Percentiles rank a stretch among this genome's conserved stretches.
phyloP scores from a whole-genome alignment of 2,113 vertebrate genomes.

The Gambusia holbrooki region DNA sequence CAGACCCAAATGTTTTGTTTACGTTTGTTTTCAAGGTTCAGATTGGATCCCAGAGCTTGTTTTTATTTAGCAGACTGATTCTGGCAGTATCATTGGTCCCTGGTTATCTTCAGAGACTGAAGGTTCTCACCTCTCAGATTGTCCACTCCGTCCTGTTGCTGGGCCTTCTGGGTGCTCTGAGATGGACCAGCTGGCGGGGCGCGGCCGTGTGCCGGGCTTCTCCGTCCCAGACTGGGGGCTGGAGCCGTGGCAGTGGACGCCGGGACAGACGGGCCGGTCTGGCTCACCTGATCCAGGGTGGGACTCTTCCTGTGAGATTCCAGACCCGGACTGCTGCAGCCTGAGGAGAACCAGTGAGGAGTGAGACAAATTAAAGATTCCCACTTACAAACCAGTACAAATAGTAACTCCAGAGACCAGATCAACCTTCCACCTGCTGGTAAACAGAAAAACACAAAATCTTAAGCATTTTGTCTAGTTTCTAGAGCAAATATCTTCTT shows the following conservation, averaged over 20 bases:
- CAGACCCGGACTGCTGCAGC: constrained; percentile 86
- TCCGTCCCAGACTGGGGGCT: constrained; percentile 80
- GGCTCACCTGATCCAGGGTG: constrained; percentile 86
- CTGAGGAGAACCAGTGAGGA: constrained; percentile 67
- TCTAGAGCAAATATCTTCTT: no score
- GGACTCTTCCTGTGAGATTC: constrained; percentile 91
- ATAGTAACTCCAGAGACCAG: not conserved
- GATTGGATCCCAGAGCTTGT: no score
- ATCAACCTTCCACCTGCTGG: no score
- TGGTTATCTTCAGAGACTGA: no score
- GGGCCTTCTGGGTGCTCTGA: constrained; percentile 69
- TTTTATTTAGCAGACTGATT: no score
- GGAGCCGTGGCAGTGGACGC: constrained; percentile 64
- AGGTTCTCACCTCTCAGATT: constrained; percentile 85
- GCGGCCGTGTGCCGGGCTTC: constrained; percentile 80
- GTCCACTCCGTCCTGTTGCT: constrained; percentile 83
- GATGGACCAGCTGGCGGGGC: constrained; percentile 9
- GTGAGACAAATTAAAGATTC: not conserved
- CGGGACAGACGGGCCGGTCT: constrained; percentile 80
- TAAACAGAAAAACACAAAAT: not conserved
- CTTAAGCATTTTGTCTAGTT: no score
- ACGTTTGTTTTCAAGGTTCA: no score
- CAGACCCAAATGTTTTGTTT: not conserved
- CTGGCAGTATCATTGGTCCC: no score
- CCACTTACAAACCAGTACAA: not conserved